phyloP scores from a whole-genome alignment of 2,113 vertebrate genomes.

The Zosterops hypoxanthus region DNA sequence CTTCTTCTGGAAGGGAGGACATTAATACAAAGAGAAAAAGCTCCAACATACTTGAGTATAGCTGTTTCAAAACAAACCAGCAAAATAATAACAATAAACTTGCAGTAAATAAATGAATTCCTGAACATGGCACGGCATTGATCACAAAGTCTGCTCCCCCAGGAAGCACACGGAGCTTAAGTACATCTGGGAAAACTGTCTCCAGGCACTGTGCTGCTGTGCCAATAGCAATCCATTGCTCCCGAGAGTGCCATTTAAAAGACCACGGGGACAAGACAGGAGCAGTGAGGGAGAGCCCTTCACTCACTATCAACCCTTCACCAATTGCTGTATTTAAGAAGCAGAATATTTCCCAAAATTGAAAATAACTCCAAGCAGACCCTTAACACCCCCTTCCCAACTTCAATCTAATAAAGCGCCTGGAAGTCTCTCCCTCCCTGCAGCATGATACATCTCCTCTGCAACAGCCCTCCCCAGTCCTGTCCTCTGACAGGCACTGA shows the following conservation, averaged over 20 bases:
- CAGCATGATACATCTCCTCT: rapidly evolving
- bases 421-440: not conserved
- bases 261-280: not conserved
- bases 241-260: not conserved
- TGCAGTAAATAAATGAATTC: not conserved
- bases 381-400: not conserved
- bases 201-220: not conserved
- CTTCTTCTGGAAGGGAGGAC: not conserved
- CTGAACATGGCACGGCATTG: not conserved
- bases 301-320: not conserved
- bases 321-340: not conserved
- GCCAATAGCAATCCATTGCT: not conserved
- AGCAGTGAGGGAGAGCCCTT: not conserved
- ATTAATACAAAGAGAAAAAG: not conserved
- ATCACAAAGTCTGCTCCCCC: not conserved
- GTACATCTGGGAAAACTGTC: not conserved
- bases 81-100: not conserved
- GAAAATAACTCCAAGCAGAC: not conserved
- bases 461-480: not conserved
- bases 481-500: not conserved
- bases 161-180: not conserved
- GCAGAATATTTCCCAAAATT: not conserved
- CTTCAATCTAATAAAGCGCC: not conserved
- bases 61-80: not conserved
- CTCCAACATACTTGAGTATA: rapidly evolving